Percentiles rank a stretch among this genome's conserved stretches.
phyloP scores from a whole-genome alignment of 2,113 vertebrate genomes.

The Rhadina sibilatrix region DNA sequence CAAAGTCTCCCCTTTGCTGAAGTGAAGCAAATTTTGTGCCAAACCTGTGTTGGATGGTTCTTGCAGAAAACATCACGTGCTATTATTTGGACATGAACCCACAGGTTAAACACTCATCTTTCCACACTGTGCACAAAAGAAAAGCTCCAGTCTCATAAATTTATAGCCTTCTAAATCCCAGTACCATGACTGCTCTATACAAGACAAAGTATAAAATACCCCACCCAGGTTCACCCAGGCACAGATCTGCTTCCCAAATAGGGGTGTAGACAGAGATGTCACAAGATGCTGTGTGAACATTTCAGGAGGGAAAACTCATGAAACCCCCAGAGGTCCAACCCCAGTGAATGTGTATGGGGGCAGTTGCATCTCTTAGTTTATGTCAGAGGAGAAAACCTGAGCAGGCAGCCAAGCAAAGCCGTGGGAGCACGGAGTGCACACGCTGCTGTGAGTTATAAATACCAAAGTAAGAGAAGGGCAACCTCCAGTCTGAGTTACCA shows the following conservation, averaged over 20 bases:
- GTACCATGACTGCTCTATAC: not conserved
- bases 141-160: not conserved
- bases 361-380: not conserved
- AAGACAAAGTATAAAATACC: not conserved
- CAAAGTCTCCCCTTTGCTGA: not conserved
- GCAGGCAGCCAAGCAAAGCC: not conserved
- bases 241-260: not conserved
- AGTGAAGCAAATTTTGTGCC: not conserved
- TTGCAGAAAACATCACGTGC: not conserved
- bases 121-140: not conserved
- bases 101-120: not conserved
- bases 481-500: not conserved
- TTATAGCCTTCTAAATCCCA: not conserved
- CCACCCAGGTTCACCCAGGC: not conserved
- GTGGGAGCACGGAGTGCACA: fast-evolving
- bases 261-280: not conserved
- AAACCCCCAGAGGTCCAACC: not conserved
- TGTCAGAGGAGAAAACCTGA: not conserved
- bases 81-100: not conserved
- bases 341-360: not conserved
- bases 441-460: fast-evolving
- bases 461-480: not conserved
- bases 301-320: not conserved
- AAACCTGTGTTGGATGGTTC: not conserved
- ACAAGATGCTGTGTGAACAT: not conserved